Evolutionary conservation across 1,140 invertebrate genomes (phyloP).

Genomic region (Trachymyrmex cornetzi): DNA sequence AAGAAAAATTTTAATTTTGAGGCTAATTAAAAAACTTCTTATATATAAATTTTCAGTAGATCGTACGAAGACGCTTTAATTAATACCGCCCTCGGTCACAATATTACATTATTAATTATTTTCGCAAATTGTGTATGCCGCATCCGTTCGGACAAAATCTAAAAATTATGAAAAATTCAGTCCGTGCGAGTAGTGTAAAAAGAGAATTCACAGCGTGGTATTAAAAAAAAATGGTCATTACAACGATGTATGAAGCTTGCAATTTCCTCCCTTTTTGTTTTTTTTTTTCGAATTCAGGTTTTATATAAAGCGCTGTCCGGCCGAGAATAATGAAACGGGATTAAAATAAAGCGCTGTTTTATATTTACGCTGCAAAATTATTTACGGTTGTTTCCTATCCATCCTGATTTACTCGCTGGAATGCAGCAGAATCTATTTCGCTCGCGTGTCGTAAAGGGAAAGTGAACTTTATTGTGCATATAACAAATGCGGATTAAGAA

Average conservation of each 20-base stretch:
- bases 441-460: not conserved
- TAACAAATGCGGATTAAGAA: conserved; percentile 12
- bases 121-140: conserved; percentile 7
- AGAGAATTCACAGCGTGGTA: conserved; percentile 20
- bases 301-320: not conserved
- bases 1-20: conserved; percentile 57
- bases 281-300: conserved; percentile 1
- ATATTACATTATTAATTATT: conserved; percentile 52
- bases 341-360: conserved; percentile 9
- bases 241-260: conserved; percentile 13
- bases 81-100: not conserved
- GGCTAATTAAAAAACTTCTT: conserved; percentile 69
- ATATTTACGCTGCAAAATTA: conserved; percentile 28
- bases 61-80: conserved; percentile 38
- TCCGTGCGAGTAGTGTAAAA: not conserved
- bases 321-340: conserved; percentile 3
- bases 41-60: conserved; percentile 6
- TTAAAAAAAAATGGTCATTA: conserved; percentile 28
- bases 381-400: not conserved
- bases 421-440: conserved; percentile 18
- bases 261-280: not conserved
- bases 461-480: not conserved
- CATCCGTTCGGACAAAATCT: not conserved
- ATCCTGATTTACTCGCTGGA: conserved; percentile 8
- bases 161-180: conserved; percentile 11